A percentile compares a stretch with the other conserved stretches of the same genome.
phyloP scores from a whole-genome alignment of 1,140 invertebrate genomes.

The Eulimnadia texana region DNA sequence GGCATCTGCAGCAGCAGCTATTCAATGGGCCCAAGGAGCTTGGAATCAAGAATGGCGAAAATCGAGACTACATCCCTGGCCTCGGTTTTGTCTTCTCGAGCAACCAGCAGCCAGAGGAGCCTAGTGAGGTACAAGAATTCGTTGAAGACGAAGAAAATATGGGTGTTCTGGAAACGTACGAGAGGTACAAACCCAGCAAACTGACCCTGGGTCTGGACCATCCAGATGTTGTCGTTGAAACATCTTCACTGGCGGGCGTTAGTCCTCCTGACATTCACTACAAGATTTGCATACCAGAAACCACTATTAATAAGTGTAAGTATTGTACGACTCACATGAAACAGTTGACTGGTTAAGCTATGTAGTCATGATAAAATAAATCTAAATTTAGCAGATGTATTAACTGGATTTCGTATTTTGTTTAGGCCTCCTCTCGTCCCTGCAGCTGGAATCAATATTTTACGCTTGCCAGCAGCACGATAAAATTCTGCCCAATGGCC shows the following conservation, averaged over 20 bases:
- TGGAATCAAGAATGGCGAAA: no score
- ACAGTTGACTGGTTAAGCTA: no score
- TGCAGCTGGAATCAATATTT: conserved; percentile 92
- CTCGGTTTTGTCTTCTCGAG: neutral
- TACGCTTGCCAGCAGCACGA: conserved; percentile 95
- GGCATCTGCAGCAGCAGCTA: no score
- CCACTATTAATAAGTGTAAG: conserved; percentile 67
- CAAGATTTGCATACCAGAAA: conserved; percentile 66
- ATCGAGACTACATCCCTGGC: neutral
- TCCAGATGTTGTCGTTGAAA: conserved; percentile 99
- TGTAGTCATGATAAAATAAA: neutral
- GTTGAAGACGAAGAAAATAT: conserved; percentile 82
- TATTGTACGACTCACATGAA: no score
- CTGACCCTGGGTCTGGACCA: conserved; percentile 89
- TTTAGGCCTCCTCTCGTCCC: conserved; percentile 67
- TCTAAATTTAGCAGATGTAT: neutral
- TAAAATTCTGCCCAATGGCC: conserved; percentile 74
- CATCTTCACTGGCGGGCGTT: conserved; percentile 89
- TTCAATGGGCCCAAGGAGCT: no score
- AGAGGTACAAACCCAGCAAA: conserved; percentile 94
- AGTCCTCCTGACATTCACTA: conserved; percentile 91
- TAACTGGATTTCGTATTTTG: neutral
- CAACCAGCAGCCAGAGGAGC: neutral
- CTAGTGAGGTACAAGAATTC: neutral
- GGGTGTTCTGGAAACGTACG: conserved; percentile 93